These are phyloP conservation scores for Allophyes oxyacanthae DNA, from an alignment of 2,888 invertebrate species.

Conservation along the genomic window DNA sequence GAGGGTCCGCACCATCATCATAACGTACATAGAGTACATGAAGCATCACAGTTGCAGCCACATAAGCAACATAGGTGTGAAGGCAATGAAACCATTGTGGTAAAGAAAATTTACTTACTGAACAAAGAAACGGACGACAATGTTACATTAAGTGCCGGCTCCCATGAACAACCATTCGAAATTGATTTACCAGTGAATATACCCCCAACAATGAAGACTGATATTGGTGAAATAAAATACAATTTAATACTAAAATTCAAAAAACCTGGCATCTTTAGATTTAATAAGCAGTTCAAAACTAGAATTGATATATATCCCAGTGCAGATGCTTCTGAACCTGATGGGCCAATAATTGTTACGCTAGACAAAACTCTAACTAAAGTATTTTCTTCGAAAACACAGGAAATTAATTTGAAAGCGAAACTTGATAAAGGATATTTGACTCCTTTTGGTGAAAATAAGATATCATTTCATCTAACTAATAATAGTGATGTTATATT, in stretches of 20 bases:
- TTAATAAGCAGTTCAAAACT: constrained; percentile 4
- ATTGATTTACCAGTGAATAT: constrained; percentile 30
- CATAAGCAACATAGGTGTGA: constrained; percentile 10
- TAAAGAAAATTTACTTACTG: constrained; percentile 22
- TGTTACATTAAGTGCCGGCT: constrained; percentile 14
- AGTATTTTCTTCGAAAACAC: constrained; percentile 17
- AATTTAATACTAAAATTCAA: constrained; percentile 37
- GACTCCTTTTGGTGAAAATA: constrained; percentile 12
- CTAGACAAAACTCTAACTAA: constrained; percentile 26
- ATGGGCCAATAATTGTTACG: constrained; percentile 12
- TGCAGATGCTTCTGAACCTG: constrained; percentile 13
- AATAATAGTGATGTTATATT: constrained; percentile 29
- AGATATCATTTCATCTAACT: constrained; percentile 8
- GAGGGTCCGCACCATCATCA: not conserved
- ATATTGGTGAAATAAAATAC: constrained; percentile 25
- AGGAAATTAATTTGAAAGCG: constrained; percentile 24
- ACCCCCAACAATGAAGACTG: constrained; percentile 34
- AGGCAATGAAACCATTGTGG: constrained; percentile 26
- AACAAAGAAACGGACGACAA: constrained; percentile 1
- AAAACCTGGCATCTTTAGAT: constrained; percentile 3
- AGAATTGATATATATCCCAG: constrained; percentile 26
- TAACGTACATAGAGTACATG: not conserved
- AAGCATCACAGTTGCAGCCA: not conserved
- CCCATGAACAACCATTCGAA: constrained; percentile 24
- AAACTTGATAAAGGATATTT: constrained; percentile 34